A percentile compares a stretch with the other conserved stretches of the same genome.
phyloP scores from a whole-genome alignment of 2,113 vertebrate genomes.

The Coturnix japonica region DNA sequence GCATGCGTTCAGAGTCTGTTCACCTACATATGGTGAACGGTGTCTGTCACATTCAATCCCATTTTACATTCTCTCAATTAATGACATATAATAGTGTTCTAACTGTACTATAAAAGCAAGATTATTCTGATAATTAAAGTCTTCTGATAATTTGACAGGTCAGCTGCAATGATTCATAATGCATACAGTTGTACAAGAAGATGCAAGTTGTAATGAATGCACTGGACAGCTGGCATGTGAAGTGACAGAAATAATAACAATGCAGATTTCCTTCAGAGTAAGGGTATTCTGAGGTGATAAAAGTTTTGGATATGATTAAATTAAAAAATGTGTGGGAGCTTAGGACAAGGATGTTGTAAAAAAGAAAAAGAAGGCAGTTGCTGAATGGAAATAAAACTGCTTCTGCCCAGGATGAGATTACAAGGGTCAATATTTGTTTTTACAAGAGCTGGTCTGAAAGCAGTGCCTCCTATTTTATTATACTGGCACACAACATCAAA shows the following conservation, averaged over 20 bases:
- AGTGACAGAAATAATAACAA: neutral
- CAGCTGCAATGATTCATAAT: neutral
- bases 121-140: neutral
- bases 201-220: neutral
- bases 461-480: too few relatives aligned
- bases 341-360: neutral
- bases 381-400: accelerated
- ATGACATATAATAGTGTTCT: neutral
- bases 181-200: neutral
- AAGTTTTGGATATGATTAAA: neutral
- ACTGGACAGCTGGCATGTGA: neutral
- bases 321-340: neutral
- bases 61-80: neutral
- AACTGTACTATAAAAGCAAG: neutral
- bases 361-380: neutral
- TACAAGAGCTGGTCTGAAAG: neutral
- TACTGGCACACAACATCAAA: too few relatives aligned
- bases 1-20: neutral
- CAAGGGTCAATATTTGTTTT: neutral
- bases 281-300: neutral
- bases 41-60: neutral
- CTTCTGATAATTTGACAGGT: neutral
- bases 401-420: neutral
- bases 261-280: neutral
- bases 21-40: neutral